phyloP scores from a whole-genome alignment of 2,797 vertebrate species.

The Gallirallus australis region DNA sequence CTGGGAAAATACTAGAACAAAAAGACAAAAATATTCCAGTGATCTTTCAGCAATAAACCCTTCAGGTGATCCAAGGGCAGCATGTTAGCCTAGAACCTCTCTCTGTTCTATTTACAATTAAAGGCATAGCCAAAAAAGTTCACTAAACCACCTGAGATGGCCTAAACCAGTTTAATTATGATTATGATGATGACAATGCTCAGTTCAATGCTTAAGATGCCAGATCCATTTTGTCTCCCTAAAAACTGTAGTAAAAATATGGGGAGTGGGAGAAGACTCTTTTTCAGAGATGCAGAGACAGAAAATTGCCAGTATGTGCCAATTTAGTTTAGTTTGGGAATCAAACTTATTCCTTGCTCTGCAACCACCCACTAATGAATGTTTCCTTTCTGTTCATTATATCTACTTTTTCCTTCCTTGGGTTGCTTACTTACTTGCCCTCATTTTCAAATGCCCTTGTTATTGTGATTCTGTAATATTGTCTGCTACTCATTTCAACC shows the following conservation, averaged over 20 bases:
- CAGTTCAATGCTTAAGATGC: neutral
- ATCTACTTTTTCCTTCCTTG: neutral
- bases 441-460: conserved; percentile 46
- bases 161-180: neutral
- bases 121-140: neutral
- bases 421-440: neutral
- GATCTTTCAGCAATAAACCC: neutral
- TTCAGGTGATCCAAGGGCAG: neutral
- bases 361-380: neutral
- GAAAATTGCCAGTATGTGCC: neutral
- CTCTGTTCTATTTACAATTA: neutral
- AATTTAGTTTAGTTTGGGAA: neutral
- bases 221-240: neutral
- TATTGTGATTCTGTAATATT: conserved; percentile 20
- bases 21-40: neutral
- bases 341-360: neutral
- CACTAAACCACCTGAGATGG: neutral
- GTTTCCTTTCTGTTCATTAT: conserved; percentile 4
- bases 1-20: neutral
- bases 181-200: no score
- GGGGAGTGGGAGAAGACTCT: neutral
- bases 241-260: neutral
- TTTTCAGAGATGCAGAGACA: neutral
- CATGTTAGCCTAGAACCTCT: neutral
- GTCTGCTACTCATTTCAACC: neutral